A percentile compares a stretch with the other conserved stretches of the same genome.
Evolutionary conservation across 2,797 vertebrate genomes (phyloP).

Genomic region (Tragelaphus eurycerus): DNA sequence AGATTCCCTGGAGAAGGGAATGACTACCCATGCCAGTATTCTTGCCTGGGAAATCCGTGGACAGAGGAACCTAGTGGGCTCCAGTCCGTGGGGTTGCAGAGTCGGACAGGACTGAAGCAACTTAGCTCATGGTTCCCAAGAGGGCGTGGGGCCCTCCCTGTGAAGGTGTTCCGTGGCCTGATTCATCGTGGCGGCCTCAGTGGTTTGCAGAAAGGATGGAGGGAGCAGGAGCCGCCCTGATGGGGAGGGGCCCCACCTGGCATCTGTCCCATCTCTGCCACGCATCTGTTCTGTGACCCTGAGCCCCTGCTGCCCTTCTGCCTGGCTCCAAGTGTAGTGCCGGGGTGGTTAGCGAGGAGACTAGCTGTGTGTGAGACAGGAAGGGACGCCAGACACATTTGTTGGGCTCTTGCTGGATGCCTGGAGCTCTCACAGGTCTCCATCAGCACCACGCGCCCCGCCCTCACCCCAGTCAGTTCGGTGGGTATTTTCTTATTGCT

Average conservation of each 20-base stretch:
- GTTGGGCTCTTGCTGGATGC: background rate
- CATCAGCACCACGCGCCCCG: fast-evolving
- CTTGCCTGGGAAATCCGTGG: background rate
- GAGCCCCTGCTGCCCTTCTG: background rate
- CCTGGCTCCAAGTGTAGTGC: background rate
- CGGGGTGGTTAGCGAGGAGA: background rate
- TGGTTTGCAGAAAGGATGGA: background rate
- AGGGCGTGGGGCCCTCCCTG: background rate
- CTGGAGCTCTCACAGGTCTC: background rate
- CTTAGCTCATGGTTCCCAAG: background rate
- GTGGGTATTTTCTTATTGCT: background rate
- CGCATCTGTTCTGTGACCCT: background rate
- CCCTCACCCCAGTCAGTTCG: background rate
- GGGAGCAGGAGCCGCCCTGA: background rate
- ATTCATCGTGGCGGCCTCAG: background rate
- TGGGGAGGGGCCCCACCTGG: background rate
- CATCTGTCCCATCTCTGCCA: background rate
- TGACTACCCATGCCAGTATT: background rate
- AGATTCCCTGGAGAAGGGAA: background rate
- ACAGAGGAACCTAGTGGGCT: background rate
- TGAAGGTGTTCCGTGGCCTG: background rate
- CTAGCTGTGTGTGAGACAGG: background rate
- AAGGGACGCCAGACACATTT: background rate
- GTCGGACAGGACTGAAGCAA: background rate
- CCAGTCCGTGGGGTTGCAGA: background rate